Conservation (phyloP, 1,140 invertebrate genomes). For the Drosophila sp. region DNA sequence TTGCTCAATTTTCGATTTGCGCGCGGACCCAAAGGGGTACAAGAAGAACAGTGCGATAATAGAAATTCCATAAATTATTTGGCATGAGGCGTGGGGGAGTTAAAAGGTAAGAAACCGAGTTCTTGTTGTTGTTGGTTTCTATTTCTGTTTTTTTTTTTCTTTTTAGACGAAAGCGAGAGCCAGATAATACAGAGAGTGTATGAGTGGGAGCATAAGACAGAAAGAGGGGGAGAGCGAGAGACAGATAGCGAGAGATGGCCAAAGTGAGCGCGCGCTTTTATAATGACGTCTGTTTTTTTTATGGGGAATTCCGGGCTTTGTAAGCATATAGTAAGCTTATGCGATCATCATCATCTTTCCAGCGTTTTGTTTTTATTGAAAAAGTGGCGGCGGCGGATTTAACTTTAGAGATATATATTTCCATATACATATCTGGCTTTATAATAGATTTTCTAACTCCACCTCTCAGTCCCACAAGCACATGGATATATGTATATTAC, state of each 20-base stretch:
- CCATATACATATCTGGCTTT: not conserved
- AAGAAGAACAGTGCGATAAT: conserved; percentile 59
- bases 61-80: conserved; percentile 33
- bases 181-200: conserved; percentile 8
- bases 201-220: conserved; percentile 9
- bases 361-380: conserved; percentile 45
- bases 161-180: conserved; percentile 62
- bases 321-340: conserved; percentile 54
- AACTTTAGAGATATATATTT: conserved; percentile 43
- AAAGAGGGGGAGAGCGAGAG: conserved; percentile 12
- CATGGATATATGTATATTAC: not conserved
- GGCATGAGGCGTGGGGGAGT: conserved; percentile 2
- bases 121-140: conserved; percentile 9
- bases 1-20: conserved; percentile 39
- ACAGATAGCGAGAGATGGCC: conserved; percentile 16
- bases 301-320: conserved; percentile 77
- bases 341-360: conserved; percentile 59
- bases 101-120: conserved; percentile 58
- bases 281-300: conserved; percentile 66
- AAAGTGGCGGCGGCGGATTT: conserved; percentile 67
- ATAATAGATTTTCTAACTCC: conserved; percentile 18
- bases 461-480: not conserved
- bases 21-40: conserved; percentile 38
- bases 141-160: not conserved
- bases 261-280: conserved; percentile 43